Percentiles rank a stretch among this genome's conserved stretches.
These are phyloP conservation scores for Hipparchia sbordonii DNA, from an alignment of 2,888 invertebrate genomes.

Conservation along the genomic window DNA sequence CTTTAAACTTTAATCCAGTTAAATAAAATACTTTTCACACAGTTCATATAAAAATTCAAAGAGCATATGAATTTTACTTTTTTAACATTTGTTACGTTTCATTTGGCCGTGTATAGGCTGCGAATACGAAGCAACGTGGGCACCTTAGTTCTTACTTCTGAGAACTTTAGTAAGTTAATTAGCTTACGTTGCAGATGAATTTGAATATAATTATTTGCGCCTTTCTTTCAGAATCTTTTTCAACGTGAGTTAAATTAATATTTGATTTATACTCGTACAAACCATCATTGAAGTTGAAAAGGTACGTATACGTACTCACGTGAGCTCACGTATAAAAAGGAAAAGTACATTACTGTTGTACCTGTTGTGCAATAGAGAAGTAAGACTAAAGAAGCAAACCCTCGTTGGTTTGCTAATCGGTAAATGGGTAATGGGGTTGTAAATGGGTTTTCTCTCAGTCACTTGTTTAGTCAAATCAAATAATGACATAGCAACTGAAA, in stretches of 20 bases:
- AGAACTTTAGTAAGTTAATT: conserved; percentile 36
- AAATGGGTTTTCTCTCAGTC: no score
- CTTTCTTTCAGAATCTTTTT: not conserved
- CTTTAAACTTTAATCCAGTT: no score
- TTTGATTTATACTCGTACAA: not conserved
- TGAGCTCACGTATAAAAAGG: no score
- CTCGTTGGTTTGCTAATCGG: no score
- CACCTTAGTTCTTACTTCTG: conserved; percentile 29
- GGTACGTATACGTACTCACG: not conserved
- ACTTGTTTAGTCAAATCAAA: no score
- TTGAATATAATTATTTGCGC: not conserved
- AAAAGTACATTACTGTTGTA: not conserved
- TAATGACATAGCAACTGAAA: no score
- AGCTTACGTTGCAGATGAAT: conserved; percentile 25
- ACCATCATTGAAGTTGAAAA: not conserved
- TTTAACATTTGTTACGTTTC: conserved; percentile 36
- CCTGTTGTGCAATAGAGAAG: no score
- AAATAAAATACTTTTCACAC: not conserved
- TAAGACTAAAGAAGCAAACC: no score
- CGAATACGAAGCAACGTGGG: conserved; percentile 20
- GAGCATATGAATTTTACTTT: conserved; percentile 13
- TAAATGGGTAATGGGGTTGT: no score
- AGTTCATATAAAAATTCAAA: conserved; percentile 16
- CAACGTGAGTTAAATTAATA: not conserved
- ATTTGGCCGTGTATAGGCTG: conserved; percentile 14